These are phyloP conservation scores for Cyphomyrus discorhynchus DNA, from an alignment of 2,113 vertebrate genomes.

Conservation along the genomic window DNA sequence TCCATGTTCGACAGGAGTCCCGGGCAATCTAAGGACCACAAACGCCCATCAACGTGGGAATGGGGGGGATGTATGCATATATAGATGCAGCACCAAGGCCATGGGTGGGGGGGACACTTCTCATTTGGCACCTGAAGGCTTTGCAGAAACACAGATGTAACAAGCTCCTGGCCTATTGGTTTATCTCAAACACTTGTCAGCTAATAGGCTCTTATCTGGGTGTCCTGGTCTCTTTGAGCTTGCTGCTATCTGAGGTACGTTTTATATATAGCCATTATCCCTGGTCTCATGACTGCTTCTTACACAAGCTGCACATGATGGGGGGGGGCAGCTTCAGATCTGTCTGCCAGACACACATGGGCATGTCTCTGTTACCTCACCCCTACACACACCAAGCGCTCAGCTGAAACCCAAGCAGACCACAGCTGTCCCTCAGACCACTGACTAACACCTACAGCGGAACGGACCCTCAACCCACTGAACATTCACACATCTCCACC, in stretches of 20 bases:
- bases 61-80: background rate
- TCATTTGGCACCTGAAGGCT: background rate
- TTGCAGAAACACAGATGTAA: conserved; percentile 9
- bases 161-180: conserved; percentile 23
- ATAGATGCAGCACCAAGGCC: background rate
- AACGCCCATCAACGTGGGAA: background rate
- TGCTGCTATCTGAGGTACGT: conserved; percentile 39
- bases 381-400: conserved; percentile 4
- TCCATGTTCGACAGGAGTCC: background rate
- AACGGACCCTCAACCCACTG: too few species aligned
- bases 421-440: background rate
- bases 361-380: conserved; percentile 9
- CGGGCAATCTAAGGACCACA: background rate
- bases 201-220: conserved; percentile 43
- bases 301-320: conserved; percentile 53
- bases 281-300: conserved; percentile 56
- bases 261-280: conserved; percentile 57
- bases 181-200: conserved; percentile 30
- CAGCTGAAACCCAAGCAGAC: background rate
- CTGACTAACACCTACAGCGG: background rate
- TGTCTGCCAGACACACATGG: conserved; percentile 47
- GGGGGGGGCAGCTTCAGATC: conserved; percentile 30
- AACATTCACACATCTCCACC: background rate
- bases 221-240: conserved; percentile 34
- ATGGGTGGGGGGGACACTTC: background rate